These are phyloP conservation scores for Gyrodactylus bullatarudis DNA, from an alignment of 1,140 invertebrate genomes.

Conservation along the genomic window DNA sequence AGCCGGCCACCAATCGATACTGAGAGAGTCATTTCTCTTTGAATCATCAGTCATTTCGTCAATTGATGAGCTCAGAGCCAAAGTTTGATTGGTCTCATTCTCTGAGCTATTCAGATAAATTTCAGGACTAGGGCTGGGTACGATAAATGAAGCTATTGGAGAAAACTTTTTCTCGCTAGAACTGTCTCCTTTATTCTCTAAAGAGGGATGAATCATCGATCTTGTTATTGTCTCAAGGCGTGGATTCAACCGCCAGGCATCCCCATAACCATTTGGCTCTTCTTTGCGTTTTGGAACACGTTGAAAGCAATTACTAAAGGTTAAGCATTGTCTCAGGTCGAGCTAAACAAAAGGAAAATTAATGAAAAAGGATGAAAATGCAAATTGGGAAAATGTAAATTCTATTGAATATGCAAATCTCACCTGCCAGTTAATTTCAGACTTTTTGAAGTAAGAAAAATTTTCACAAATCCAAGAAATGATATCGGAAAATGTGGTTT, in stretches of 20 bases:
- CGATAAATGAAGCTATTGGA: too few species aligned
- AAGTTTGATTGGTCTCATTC: background rate
- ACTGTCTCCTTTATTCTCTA: too few species aligned
- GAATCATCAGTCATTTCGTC: background rate
- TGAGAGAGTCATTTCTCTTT: background rate
- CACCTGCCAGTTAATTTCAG: background rate
- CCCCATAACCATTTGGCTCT: background rate
- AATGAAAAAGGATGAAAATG: too few species aligned
- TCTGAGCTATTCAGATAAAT: background rate
- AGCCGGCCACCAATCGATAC: background rate
- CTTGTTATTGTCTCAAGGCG: background rate
- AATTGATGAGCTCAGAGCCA: too few species aligned
- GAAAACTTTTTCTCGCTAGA: background rate
- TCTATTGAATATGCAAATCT: background rate
- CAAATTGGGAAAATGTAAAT: background rate
- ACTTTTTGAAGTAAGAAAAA: background rate
- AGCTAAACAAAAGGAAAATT: background rate
- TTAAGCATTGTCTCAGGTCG: background rate
- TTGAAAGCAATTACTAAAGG: slow-evolving; percentile 5
- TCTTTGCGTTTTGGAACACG: background rate
- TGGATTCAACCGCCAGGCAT: background rate
- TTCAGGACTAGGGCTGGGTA: background rate
- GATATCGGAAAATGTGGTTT: background rate
- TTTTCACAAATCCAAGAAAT: background rate
- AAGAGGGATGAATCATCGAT: background rate